Evolutionary conservation across 1,140 invertebrate genomes (phyloP).

Genomic region (Rhopalosiphum maidis): DNA sequence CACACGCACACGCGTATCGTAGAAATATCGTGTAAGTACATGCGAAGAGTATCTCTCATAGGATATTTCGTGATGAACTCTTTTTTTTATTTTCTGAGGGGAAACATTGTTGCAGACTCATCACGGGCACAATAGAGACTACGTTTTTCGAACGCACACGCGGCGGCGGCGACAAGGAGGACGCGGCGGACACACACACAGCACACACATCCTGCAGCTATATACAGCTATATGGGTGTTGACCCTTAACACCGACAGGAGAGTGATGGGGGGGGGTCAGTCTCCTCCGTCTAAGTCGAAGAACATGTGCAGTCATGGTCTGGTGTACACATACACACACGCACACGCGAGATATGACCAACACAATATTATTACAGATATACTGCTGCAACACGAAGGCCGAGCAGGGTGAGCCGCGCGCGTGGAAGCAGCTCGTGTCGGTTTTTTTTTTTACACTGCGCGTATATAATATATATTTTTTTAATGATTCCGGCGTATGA

Average conservation of each 20-base stretch:
- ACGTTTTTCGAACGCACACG: constrained; percentile 39
- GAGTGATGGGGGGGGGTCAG: neutral
- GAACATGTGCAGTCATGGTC: constrained; percentile 48
- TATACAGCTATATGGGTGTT: neutral
- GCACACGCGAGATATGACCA: neutral
- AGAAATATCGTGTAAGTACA: constrained; percentile 38
- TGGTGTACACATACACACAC: constrained; percentile 18
- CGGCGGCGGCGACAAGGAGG: neutral
- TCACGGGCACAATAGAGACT: constrained; percentile 41
- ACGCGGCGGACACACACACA: neutral
- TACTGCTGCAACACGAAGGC: neutral
- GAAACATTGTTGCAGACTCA: constrained; percentile 54
- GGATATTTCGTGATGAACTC: constrained; percentile 53
- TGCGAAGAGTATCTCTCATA: neutral
- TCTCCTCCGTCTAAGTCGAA: neutral
- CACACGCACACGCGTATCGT: neutral
- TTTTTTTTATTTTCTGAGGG: constrained; percentile 27
- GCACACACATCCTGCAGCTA: neutral
- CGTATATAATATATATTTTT: neutral
- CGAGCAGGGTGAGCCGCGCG: neutral
- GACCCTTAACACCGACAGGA: constrained; percentile 5
- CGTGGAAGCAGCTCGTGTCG: neutral
- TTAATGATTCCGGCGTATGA: constrained; percentile 21
- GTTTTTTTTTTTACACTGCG: neutral
- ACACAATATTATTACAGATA: constrained; percentile 32